Conservation (phyloP, 2,113 vertebrate species). For the Chloropsis cyanopogon region DNA sequence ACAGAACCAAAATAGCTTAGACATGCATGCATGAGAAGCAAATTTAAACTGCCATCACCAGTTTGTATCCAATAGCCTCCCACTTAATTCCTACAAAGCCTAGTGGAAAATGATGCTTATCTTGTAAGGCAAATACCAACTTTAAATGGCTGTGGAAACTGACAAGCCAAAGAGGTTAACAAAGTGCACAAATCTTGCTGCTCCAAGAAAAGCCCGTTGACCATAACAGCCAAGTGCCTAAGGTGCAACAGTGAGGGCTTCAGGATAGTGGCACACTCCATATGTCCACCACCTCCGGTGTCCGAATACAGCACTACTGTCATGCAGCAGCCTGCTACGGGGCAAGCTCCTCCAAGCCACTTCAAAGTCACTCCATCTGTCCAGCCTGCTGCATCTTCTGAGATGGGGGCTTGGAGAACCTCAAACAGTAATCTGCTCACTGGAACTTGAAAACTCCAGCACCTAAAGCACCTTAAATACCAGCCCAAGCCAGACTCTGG, state of each 20-base stretch:
- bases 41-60: neutral
- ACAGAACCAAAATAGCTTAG: neutral
- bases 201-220: neutral
- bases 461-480: neutral
- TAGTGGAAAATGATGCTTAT: neutral
- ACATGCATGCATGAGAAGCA: neutral
- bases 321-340: fast-evolving
- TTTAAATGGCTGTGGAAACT: neutral
- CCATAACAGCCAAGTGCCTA: neutral
- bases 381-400: neutral
- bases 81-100: neutral
- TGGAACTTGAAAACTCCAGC: neutral
- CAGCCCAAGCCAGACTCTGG: neutral
- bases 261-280: neutral
- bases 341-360: neutral
- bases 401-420: neutral
- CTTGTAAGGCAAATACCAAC: neutral
- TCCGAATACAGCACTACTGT: neutral
- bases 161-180: neutral
- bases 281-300: fast-evolving
- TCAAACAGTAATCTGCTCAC: neutral
- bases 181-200: neutral
- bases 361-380: neutral
- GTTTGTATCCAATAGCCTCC: neutral
- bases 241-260: neutral